Evolutionary conservation across 2,797 vertebrate species (phyloP).

Genomic region (Artibeus jamaicensis): DNA sequence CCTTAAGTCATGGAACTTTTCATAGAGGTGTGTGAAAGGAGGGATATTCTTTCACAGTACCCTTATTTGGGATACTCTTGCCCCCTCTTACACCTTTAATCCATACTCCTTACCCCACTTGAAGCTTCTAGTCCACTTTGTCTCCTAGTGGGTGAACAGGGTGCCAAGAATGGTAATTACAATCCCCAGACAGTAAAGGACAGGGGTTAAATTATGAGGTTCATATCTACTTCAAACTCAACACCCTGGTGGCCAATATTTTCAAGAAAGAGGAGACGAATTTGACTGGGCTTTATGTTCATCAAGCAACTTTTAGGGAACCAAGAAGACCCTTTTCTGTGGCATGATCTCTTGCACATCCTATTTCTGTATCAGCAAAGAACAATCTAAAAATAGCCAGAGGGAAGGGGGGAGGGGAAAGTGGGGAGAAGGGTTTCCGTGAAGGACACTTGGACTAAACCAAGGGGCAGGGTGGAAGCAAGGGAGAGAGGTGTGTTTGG

Average conservation of each 20-base stretch:
- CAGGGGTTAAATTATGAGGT: neutral
- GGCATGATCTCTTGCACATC: neutral
- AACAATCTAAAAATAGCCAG: too few relatives aligned
- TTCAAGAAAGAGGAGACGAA: neutral
- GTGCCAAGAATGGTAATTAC: neutral
- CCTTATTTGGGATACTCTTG: neutral
- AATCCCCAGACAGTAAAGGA: neutral
- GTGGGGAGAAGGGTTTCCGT: too few relatives aligned
- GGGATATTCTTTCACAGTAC: neutral
- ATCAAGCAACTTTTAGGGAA: neutral
- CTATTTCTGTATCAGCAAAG: neutral
- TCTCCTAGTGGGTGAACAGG: neutral
- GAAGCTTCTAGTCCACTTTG: neutral
- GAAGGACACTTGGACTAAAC: too few relatives aligned
- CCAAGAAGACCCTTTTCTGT: neutral
- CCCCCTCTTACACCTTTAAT: neutral
- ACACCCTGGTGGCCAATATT: neutral
- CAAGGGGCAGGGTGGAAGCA: too few relatives aligned
- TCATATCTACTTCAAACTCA: neutral
- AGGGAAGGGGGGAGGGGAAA: too few relatives aligned
- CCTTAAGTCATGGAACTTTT: neutral
- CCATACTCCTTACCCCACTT: neutral
- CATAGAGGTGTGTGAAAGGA: neutral
- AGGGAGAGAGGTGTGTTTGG: too few relatives aligned
- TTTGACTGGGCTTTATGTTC: neutral